These are phyloP conservation scores for Lithophane socia DNA, from an alignment of 2,888 invertebrate species.

Conservation along the genomic window DNA sequence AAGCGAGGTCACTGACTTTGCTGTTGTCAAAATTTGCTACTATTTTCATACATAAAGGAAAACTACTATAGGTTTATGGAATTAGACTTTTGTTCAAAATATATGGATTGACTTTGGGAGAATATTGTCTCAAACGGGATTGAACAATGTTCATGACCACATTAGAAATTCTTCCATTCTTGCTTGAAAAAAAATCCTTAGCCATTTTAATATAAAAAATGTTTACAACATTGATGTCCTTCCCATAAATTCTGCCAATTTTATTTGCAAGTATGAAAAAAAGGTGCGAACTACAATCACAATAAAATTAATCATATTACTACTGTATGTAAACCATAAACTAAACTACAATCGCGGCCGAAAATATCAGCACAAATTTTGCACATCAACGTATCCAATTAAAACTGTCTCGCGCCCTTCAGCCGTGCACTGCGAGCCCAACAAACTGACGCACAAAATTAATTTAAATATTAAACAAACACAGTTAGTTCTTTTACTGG, in stretches of 20 bases:
- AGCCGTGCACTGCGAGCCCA: slow-evolving; percentile 61
- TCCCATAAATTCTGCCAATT: background rate
- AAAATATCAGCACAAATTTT: slow-evolving; percentile 51
- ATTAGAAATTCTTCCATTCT: too few relatives aligned
- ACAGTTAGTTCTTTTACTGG: slow-evolving; percentile 70
- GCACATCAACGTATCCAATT: slow-evolving; percentile 70
- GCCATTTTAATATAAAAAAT: background rate
- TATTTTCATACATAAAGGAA: background rate
- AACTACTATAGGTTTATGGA: background rate
- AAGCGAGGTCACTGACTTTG: slow-evolving; percentile 43
- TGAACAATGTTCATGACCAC: background rate
- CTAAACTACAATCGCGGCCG: slow-evolving; percentile 39
- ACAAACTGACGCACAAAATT: slow-evolving; percentile 70
- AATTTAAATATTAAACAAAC: slow-evolving; percentile 77
- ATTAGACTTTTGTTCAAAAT: background rate
- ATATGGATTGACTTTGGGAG: background rate
- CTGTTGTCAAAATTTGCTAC: background rate
- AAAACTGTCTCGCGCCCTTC: slow-evolving; percentile 70
- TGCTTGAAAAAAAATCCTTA: background rate
- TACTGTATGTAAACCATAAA: slow-evolving; percentile 29
- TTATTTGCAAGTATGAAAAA: background rate
- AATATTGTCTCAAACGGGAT: background rate
- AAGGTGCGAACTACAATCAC: slow-evolving; percentile 13
- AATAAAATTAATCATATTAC: slow-evolving; percentile 21
- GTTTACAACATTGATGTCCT: background rate